Conservation (phyloP, 1,140 invertebrate genomes). For the Kradibia gibbosae region DNA sequence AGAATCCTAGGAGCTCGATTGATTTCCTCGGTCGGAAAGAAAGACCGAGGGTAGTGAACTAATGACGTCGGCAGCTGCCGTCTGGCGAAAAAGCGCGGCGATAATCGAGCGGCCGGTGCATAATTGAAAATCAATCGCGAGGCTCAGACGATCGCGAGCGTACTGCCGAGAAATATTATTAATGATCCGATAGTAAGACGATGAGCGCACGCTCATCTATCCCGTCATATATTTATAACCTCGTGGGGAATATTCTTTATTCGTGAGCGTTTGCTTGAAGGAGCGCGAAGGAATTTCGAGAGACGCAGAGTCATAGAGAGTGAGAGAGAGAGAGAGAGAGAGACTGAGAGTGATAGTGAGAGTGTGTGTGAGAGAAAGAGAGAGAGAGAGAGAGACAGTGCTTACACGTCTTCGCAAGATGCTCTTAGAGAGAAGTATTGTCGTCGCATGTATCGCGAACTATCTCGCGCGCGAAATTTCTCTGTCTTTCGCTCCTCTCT, state of each 20-base stretch:
- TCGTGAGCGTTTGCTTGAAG: too few relatives aligned
- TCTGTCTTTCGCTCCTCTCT: neutral
- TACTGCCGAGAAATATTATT: constrained; percentile 24
- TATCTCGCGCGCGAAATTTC: constrained; percentile 17
- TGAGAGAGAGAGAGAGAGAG: neutral
- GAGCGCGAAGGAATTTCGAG: neutral
- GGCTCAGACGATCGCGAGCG: neutral
- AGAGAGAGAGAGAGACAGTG: constrained; percentile 9
- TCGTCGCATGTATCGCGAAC: neutral
- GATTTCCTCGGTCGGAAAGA: neutral
- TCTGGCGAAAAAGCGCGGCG: neutral
- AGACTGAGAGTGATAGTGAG: neutral
- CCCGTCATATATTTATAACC: constrained; percentile 42
- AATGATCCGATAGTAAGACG: neutral
- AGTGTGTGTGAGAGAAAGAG: neutral
- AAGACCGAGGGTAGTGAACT: neutral
- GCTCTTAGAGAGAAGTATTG: too few relatives aligned
- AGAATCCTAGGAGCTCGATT: neutral
- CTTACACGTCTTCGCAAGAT: too few relatives aligned
- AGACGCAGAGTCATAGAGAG: neutral
- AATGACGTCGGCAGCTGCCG: neutral
- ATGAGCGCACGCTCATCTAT: neutral
- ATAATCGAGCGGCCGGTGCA: neutral
- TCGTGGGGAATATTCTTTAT: neutral
- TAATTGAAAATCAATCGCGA: constrained; percentile 40